Percentiles rank a stretch among this genome's conserved stretches.
These are phyloP conservation scores for Odontamblyopus rebecca DNA, from an alignment of 2,797 vertebrate species.

Conservation along the genomic window DNA sequence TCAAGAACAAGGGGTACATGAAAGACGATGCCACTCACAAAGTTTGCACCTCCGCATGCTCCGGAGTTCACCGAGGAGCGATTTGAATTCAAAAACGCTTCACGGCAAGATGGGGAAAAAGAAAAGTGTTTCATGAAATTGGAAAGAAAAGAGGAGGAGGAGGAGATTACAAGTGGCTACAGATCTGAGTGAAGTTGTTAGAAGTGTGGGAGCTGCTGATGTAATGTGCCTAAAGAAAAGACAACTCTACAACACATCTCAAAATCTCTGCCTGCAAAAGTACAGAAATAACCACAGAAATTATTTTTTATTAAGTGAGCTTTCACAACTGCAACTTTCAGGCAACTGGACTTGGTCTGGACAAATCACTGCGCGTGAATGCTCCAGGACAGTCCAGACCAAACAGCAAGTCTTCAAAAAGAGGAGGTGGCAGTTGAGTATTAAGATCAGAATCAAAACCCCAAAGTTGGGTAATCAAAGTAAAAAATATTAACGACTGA, in stretches of 20 bases:
- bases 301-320: conserved; percentile 42
- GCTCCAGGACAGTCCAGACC: not conserved
- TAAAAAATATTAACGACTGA: too few relatives aligned
- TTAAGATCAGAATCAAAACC: too few relatives aligned
- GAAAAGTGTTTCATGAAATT: conserved; percentile 40
- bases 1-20: conserved; percentile 72
- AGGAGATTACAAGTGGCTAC: conserved; percentile 62
- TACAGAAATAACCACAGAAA: conserved; percentile 30
- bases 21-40: conserved; percentile 69
- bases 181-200: conserved; percentile 62
- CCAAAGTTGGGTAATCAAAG: too few relatives aligned
- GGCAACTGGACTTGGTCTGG: not conserved
- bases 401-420: not conserved
- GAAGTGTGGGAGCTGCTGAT: conserved; percentile 59
- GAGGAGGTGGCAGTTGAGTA: too few relatives aligned
- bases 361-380: not conserved
- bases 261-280: conserved; percentile 35
- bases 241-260: conserved; percentile 38
- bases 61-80: conserved; percentile 58
- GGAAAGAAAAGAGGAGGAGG: conserved; percentile 10
- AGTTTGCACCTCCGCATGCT: conserved; percentile 66
- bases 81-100: conserved; percentile 64
- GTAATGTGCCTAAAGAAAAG: conserved; percentile 52
- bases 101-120: conserved; percentile 37
- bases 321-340: not conserved